A percentile compares a stretch with the other conserved stretches of the same genome.
These are phyloP conservation scores for Rhogogaster chlorosoma DNA, from an alignment of 2,888 invertebrate species.

Conservation along the genomic window DNA sequence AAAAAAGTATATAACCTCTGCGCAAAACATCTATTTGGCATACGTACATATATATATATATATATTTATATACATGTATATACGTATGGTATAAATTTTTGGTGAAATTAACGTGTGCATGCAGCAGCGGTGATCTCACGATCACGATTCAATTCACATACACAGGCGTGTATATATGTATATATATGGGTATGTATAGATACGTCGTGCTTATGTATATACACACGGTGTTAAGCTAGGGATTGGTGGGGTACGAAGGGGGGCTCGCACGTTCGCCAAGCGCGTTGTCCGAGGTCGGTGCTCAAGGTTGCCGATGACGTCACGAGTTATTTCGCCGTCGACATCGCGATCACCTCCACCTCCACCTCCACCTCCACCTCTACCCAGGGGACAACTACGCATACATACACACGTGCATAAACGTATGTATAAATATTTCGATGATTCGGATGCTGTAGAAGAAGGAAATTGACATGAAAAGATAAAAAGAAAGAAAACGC, in stretches of 20 bases:
- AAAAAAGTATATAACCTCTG: background rate
- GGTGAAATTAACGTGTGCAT: background rate
- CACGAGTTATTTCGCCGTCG: constrained; percentile 58
- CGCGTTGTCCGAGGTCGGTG: constrained; percentile 74
- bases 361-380: constrained; percentile 42
- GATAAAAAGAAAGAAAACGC: background rate
- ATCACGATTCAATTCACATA: background rate
- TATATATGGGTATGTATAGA: background rate
- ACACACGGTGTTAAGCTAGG: background rate
- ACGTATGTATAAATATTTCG: background rate
- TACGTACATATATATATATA: background rate
- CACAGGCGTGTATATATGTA: no score
- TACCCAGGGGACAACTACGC: background rate
- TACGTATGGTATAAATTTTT: background rate
- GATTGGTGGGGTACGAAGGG: constrained; percentile 48
- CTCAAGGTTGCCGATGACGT: constrained; percentile 75
- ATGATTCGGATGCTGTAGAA: background rate
- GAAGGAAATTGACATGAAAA: background rate
- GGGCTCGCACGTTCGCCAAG: constrained; percentile 60
- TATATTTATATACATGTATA: background rate
- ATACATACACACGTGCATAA: background rate
- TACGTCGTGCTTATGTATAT: background rate
- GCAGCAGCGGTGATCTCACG: background rate
- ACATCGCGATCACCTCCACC: constrained; percentile 54
- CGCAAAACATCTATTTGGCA: background rate